phyloP scores from a whole-genome alignment of 2,113 vertebrate genomes.

The Pagrus major region DNA sequence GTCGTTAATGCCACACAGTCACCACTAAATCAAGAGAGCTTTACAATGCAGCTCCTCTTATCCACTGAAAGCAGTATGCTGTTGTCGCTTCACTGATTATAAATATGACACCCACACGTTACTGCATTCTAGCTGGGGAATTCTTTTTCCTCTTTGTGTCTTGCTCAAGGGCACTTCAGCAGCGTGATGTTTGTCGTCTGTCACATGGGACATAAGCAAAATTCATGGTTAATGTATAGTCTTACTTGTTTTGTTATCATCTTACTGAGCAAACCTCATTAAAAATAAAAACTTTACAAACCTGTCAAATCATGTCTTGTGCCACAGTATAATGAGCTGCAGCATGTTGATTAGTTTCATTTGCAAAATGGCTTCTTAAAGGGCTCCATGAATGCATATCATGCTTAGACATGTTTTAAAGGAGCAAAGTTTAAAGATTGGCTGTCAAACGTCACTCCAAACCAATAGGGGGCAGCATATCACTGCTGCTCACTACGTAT shows the following conservation, averaged over 20 bases:
- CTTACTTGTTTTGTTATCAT: background rate
- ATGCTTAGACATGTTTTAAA: no score
- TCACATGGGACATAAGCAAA: background rate
- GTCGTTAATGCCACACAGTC: constrained; percentile 57
- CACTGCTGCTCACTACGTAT: no score
- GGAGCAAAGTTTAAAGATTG: no score
- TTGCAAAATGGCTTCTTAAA: background rate
- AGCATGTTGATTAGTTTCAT: background rate
- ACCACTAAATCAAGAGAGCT: constrained; percentile 47
- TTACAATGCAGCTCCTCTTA: constrained; percentile 20
- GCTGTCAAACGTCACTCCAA: no score
- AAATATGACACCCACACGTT: background rate
- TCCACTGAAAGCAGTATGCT: constrained; percentile 23
- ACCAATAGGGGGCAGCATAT: no score
- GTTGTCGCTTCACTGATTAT: constrained; percentile 24
- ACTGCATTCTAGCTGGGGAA: background rate
- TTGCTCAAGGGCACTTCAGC: constrained; percentile 2
- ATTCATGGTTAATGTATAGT: background rate
- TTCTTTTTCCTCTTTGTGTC: background rate
- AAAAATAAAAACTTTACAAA: background rate
- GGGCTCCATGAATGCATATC: background rate
- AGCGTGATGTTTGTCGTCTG: background rate
- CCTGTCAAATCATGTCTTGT: background rate
- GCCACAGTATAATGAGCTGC: background rate
- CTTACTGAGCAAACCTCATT: background rate